phyloP scores from a whole-genome alignment of 2,888 invertebrate species.

The Eueremaeus valkanovi region DNA sequence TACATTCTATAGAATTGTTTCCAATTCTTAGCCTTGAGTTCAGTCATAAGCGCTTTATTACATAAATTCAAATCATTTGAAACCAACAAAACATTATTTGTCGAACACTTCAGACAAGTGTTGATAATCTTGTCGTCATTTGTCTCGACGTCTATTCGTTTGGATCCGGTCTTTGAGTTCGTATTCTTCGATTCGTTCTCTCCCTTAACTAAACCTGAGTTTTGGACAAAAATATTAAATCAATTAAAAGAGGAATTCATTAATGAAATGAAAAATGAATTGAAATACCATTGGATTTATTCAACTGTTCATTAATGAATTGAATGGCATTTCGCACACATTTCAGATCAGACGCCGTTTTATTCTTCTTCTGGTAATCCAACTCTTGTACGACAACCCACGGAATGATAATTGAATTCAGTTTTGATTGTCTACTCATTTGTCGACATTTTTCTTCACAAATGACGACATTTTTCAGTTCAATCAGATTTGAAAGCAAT shows the following conservation, averaged over 20 bases:
- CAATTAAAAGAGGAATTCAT: not conserved
- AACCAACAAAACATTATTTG: slow-evolving; percentile 31
- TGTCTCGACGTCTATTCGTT: not conserved
- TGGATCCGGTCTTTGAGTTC: not conserved
- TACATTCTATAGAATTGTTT: slow-evolving; percentile 22
- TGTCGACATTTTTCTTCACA: not conserved
- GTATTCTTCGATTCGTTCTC: slow-evolving; percentile 2
- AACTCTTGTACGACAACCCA: slow-evolving; percentile 42
- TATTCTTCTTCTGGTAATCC: slow-evolving; percentile 33
- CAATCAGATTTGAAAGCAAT: slow-evolving; percentile 13
- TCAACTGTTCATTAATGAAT: slow-evolving; percentile 41
- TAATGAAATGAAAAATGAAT: not conserved
- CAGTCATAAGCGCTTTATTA: slow-evolving; percentile 40
- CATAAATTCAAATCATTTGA: slow-evolving; percentile 40
- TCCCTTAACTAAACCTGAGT: slow-evolving; percentile 11
- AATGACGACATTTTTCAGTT: slow-evolving; percentile 28
- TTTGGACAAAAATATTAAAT: not conserved
- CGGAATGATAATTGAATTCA: slow-evolving; percentile 37
- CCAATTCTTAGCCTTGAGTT: not conserved
- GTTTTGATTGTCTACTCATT: not conserved
- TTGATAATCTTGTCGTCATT: slow-evolving; percentile 41
- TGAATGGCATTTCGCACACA: slow-evolving; percentile 32
- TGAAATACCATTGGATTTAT: not conserved
- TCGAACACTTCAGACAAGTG: slow-evolving; percentile 10
- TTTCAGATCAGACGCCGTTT: not conserved